Conservation (phyloP, 2,113 vertebrate genomes). For the Takifugu bimaculatus region DNA sequence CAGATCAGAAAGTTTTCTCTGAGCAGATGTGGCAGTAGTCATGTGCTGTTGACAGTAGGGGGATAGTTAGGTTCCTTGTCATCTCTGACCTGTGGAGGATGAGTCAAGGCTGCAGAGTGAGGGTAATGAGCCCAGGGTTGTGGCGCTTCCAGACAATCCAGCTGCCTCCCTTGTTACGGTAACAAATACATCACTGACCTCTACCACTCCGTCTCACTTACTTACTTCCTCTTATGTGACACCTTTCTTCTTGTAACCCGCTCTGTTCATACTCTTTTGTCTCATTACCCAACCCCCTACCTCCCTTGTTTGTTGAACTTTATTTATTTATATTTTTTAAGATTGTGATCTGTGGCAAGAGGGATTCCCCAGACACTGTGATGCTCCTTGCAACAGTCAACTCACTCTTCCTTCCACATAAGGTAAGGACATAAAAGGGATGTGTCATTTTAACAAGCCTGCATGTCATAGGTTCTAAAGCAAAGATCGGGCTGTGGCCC, state of each 20-base stretch:
- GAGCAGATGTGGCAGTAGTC: slow-evolving; percentile 10
- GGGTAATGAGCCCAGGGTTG: slow-evolving; percentile 45
- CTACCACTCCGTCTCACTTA: slow-evolving; percentile 7
- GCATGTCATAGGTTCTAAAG: neutral
- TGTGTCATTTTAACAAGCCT: slow-evolving; percentile 5
- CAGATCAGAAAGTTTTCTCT: neutral
- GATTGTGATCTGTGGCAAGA: slow-evolving; percentile 87
- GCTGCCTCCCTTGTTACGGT: slow-evolving; percentile 60
- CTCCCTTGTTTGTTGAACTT: neutral
- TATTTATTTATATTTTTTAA: slow-evolving; percentile 39
- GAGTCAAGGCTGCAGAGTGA: slow-evolving; percentile 1
- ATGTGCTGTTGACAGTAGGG: neutral
- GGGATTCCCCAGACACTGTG: slow-evolving; percentile 81
- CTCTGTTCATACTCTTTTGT: neutral
- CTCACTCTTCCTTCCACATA: slow-evolving; percentile 83
- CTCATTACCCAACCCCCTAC: neutral
- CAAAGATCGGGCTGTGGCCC: neutral
- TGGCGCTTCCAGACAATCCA: slow-evolving; percentile 29
- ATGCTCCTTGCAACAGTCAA: slow-evolving; percentile 77
- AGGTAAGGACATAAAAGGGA: slow-evolving; percentile 70
- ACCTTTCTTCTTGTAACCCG: neutral
- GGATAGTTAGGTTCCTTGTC: slow-evolving; percentile 17
- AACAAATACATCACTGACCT: slow-evolving; percentile 39
- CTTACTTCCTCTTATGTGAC: slow-evolving; percentile 30
- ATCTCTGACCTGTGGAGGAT: slow-evolving; percentile 28